Base-by-base conservation (phyloP, 2,888 invertebrate species). In the Carabus problematicus region DNA sequence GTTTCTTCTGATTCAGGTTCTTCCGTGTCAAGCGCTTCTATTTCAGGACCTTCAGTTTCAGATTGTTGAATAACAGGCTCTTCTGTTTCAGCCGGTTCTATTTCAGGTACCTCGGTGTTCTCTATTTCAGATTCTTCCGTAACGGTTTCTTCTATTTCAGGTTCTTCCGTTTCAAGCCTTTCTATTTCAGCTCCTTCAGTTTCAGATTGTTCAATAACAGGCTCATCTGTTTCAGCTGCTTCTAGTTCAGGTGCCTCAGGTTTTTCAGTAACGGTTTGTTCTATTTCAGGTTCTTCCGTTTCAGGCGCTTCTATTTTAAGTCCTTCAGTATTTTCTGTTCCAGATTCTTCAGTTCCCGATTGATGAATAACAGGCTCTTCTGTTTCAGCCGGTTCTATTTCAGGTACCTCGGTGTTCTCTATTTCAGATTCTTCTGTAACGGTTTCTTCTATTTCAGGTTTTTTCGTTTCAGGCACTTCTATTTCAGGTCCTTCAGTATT, bases 21-120 rank as follows among this genome's bases (percentile, higher is more conserved):
- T 16, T 54, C 11, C 18, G 19, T 11, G 11, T 54, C 18, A 18
- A 18, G n/a, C 8, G 8, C 14, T 52, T 9, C 9, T 8, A n/a
- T n/a, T n/a, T n/a, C n/a, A n/a, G n/a, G n/a, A n/a, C n/a, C n/a
- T 54, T 16, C 18, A 54, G 39, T 58, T 41, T 40, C 19, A 42
- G 41, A 41, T 1, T 45, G 9, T 64, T 54, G 14, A 16, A n/a
- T 16, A 18, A 29, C 12, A 8, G 12, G 39, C 18, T 56, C n/a
- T n/a, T n/a, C n/a, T n/a, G n/a, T n/a, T n/a, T n/a, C 39, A 7
- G 47, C 11, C 11, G 42, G 8, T 42, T 9, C 42, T 42, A 9
- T n/a, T n/a, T n/a, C 8, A 42, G 42, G 11, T 42, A 42, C 8
- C 42, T 42, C 42, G 42, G 11, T 42, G 42, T 8, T 8, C 3